Percentiles rank a stretch among this genome's conserved stretches.
Conservation (phyloP, 2,888 invertebrate genomes). For the Xylocampa areola region DNA sequence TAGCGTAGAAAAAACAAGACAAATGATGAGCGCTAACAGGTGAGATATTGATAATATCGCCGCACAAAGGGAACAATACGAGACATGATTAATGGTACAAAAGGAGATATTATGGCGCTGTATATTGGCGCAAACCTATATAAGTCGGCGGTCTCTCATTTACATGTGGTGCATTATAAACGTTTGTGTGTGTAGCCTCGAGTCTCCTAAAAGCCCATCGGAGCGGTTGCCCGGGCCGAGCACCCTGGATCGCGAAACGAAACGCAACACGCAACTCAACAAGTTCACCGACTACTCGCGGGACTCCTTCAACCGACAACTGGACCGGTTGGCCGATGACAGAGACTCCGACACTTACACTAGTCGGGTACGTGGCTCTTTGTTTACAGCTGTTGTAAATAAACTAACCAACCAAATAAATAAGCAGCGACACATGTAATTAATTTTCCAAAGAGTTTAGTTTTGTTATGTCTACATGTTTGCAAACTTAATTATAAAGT, state of each 20-base stretch:
- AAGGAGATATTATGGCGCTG: slow-evolving; percentile 1
- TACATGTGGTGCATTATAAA: slow-evolving; percentile 45
- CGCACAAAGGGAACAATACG: slow-evolving; percentile 28
- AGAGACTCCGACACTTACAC: slow-evolving; percentile 82
- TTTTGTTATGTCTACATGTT: too few relatives aligned
- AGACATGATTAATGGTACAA: slow-evolving; percentile 38
- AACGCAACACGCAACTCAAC: slow-evolving; percentile 91
- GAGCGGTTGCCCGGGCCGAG: slow-evolving; percentile 88
- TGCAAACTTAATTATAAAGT: too few relatives aligned
- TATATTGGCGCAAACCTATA: background rate
- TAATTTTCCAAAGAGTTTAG: background rate
- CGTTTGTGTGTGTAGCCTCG: slow-evolving; percentile 87
- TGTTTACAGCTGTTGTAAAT: slow-evolving; percentile 6
- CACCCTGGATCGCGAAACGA: slow-evolving; percentile 90
- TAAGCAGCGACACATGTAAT: background rate
- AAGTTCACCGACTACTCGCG: slow-evolving; percentile 85
- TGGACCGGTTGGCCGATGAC: slow-evolving; percentile 84
- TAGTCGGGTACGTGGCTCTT: slow-evolving; percentile 74
- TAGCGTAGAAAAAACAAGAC: slow-evolving; percentile 94
- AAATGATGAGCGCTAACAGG: slow-evolving; percentile 91
- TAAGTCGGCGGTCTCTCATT: slow-evolving; percentile 25
- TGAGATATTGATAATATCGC: slow-evolving; percentile 59
- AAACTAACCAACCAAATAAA: slow-evolving; percentile 7
- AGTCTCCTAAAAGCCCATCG: slow-evolving; percentile 92
- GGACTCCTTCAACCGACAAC: slow-evolving; percentile 83